Evolutionary conservation across 2,113 vertebrate genomes (phyloP).

Genomic region (Puffinus mauretanicus): DNA sequence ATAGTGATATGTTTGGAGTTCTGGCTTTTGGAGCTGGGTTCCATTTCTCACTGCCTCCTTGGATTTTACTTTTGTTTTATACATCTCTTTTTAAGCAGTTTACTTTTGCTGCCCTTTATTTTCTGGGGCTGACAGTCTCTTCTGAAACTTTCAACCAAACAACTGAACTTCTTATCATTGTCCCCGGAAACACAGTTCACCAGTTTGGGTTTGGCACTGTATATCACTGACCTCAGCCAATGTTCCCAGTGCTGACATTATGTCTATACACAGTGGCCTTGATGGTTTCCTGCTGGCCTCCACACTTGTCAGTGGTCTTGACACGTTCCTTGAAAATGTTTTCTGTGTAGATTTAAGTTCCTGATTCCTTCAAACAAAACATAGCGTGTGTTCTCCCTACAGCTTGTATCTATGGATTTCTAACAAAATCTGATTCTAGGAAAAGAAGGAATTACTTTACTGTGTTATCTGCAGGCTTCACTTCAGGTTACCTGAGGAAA

Average conservation of each 20-base stretch:
- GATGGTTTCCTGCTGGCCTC: neutral
- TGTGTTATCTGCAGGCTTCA: neutral
- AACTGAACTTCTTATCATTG: neutral
- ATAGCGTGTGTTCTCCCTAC: neutral
- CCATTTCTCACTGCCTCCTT: neutral
- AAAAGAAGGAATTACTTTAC: neutral
- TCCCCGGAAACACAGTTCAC: neutral
- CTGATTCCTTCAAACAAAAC: neutral
- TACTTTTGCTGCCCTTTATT: neutral
- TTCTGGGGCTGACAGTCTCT: neutral
- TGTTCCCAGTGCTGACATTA: neutral
- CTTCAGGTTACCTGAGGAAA: neutral
- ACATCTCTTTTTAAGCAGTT: neutral
- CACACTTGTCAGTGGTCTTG: neutral
- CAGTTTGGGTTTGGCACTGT: neutral
- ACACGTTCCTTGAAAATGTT: neutral
- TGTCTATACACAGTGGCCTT: neutral
- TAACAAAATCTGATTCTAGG: neutral
- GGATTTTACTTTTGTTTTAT: neutral
- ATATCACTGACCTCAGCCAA: neutral
- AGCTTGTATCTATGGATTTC: neutral
- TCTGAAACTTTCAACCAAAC: neutral
- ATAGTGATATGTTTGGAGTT: neutral
- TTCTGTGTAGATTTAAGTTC: neutral
- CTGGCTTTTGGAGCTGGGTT: neutral